Evolutionary conservation across 2,797 vertebrate species (phyloP).

Genomic region (Denticeps clupeoides): DNA sequence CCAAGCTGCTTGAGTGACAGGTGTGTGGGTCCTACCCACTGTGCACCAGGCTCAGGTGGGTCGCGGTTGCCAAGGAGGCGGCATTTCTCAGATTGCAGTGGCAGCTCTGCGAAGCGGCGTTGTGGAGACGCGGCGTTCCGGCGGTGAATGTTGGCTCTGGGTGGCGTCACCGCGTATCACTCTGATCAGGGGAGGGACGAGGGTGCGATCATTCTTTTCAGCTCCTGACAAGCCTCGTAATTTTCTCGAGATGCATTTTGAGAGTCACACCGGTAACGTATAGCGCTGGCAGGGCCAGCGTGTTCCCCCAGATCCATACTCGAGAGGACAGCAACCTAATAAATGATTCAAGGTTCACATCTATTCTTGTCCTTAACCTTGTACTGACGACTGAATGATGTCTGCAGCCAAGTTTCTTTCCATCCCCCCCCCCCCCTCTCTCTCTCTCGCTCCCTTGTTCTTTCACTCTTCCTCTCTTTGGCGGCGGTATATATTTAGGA

Average conservation of each 20-base stretch:
- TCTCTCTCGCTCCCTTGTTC: constrained; percentile 25
- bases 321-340: constrained; percentile 18
- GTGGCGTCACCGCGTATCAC: too few relatives aligned
- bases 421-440: constrained; percentile 14
- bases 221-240: too few relatives aligned
- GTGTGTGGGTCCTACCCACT: background rate
- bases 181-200: too few relatives aligned
- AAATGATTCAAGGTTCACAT: constrained; percentile 34
- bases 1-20: background rate
- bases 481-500: constrained; percentile 7
- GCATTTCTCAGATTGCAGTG: too few relatives aligned
- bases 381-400: constrained; percentile 8
- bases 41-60: background rate
- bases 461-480: constrained; percentile 12
- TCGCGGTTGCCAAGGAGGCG: background rate
- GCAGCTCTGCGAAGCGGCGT: too few relatives aligned
- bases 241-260: too few relatives aligned
- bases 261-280: background rate
- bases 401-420: background rate
- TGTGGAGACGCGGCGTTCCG: too few relatives aligned
- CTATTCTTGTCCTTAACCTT: constrained; percentile 30
- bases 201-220: too few relatives aligned
- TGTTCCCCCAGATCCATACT: background rate
- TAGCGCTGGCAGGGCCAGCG: background rate
- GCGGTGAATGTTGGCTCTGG: too few relatives aligned